Evolutionary conservation across 2,797 vertebrate species (phyloP), one percentile per base, ranked within the genome.

Genomic region (Syndactyla subalaris): DNA sequence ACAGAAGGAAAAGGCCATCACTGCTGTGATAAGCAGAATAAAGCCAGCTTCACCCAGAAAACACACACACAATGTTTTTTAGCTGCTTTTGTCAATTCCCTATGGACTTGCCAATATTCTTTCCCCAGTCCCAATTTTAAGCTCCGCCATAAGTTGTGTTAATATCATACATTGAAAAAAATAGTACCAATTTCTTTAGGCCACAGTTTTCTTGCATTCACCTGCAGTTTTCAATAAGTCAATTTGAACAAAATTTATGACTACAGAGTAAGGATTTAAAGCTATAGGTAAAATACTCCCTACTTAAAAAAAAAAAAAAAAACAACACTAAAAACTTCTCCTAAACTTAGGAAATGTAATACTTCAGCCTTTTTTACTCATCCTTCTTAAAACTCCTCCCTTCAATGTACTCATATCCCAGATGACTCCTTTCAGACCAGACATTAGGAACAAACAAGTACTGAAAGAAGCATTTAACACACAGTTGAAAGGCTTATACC

Each of bases 401-500:
- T 76, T 68, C 29, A 67, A n/a, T 2, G 3, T 30, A 46, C 29
- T 65, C 27, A 54, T 32, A 77, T 73, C 16, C 55, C 38, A 75
- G 68, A 68, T 62, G 34, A 80, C 29, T 88, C 21, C 55, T 72
- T 79, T 22, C 54, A 92, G n/a, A 83, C 6, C n/a, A 92, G 63
- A 58, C 14, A 49, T 48, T 10, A 90, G 16, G 39, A 89, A 83
- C 1, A 18, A 93, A 68, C 67, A 63, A 82, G 49, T 29, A 93
- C 73, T 95, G 51, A 92, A 70, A 32, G 34, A 82, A 73, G 81
- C 70, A 95, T 92, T 96, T 89, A 89, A 81, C 63, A 51, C 27
- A 39, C 10, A 86, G 29, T 43, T 38, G 58, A 29, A n/a, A 76
- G 24, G 46, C 3, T 43, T 71, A 34, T 9, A 24, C 7, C 23